A percentile compares a stretch with the other conserved stretches of the same genome.
phyloP scores from a whole-genome alignment of 1,140 invertebrate genomes.

The Phenacoccus solenopsis region DNA sequence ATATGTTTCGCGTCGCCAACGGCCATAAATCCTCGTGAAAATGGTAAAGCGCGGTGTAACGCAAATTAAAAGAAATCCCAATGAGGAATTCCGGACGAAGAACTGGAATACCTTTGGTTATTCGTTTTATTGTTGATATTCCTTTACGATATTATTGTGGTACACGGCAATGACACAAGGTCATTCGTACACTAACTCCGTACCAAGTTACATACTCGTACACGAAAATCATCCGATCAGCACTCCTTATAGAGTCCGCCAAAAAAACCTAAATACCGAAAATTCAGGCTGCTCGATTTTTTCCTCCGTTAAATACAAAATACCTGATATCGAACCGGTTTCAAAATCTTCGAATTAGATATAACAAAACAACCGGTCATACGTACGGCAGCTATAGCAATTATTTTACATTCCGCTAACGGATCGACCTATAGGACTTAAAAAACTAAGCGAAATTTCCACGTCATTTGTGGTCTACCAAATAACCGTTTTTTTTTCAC shows the following conservation, averaged over 20 bases:
- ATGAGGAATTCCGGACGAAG: background rate
- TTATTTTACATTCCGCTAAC: background rate
- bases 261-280: background rate
- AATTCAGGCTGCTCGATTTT: no score
- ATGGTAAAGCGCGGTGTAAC: background rate
- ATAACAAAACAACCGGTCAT: background rate
- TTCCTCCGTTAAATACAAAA: background rate
- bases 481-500: background rate
- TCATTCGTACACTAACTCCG: background rate
- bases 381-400: background rate
- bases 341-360: background rate
- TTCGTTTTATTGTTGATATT: conserved; percentile 3
- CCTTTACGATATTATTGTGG: background rate
- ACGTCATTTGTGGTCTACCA: background rate
- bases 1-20: background rate
- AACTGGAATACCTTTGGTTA: background rate
- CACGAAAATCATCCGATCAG: no score
- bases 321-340: background rate
- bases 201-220: background rate
- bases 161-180: background rate
- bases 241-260: background rate
- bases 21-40: conserved; percentile 1
- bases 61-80: background rate
- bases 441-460: background rate
- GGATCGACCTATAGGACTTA: background rate